Evolutionary conservation across 2,113 vertebrate genomes (phyloP), one percentile per base, ranked within the genome.

Genomic region (Atlantisia rogersi): DNA sequence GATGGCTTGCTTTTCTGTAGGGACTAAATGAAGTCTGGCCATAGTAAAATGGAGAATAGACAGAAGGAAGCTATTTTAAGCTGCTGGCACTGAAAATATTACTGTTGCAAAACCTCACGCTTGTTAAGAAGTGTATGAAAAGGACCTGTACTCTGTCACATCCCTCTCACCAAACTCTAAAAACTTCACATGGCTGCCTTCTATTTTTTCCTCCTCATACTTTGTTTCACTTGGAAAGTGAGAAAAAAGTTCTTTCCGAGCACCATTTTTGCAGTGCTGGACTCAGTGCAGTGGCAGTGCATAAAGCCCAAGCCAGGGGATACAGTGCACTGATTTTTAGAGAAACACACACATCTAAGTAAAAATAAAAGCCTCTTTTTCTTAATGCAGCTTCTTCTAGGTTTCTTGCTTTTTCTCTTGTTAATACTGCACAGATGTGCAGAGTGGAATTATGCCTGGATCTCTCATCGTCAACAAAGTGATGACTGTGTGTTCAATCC

Each of bases 391-490:
- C 68, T 64, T 84, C 35, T 50, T 69, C 63, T 42, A 28, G 12
- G 29, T 82, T 80, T 92, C 37, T 94, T 83, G 31, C 13, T 46
- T 92, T 91, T 89, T 80, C 63, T 77, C 63, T 60, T 89, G 21
- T n/a, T 94, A 91, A 87, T 77, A 42, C 12, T 81, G 40, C 63
- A 65, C 94, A 96, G 95, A 92, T 82, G 85, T 70, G 70, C n/a
- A n/a, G n/a, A 80, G 68, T 44, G 40, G 70, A 90, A 94, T 88
- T 90, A 79, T 90, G 92, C 52, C 63, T 81, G 55, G 31, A 11
- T 67, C 44, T 79, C 71, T 91, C 87, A 80, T 31, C 17, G 13
- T 69, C 91, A 89, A 84, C 37, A 74, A 76, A 94, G 59, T 10
- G 3, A 81, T 78, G 80, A 75, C 59, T 86, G 4, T 39, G 12